Percentiles rank a stretch among this genome's conserved stretches.
Evolutionary conservation across 1,140 invertebrate genomes (phyloP).

Genomic region (Microplitis demolitor): DNA sequence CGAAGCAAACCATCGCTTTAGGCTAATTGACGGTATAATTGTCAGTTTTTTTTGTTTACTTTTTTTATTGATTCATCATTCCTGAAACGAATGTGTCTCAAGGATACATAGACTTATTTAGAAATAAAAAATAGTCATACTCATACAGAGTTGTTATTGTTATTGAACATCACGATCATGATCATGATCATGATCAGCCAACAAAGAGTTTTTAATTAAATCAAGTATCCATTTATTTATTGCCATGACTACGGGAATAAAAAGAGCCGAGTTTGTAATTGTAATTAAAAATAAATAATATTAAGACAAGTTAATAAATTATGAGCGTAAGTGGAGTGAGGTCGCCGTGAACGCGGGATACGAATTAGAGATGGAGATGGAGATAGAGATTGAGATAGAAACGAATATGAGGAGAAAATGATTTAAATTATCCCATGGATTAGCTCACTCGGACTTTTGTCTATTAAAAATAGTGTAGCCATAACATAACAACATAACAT

Average conservation of each 20-base stretch:
- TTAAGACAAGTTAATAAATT: neutral
- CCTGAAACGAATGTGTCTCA: conserved; percentile 18
- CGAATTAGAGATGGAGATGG: no score
- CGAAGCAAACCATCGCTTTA: no score
- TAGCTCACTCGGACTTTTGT: neutral
- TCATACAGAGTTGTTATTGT: no score
- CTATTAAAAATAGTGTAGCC: neutral
- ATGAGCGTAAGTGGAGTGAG: conserved; percentile 20
- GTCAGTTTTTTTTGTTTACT: neutral
- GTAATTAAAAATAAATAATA: neutral
- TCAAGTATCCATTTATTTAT: no score
- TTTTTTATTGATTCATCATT: neutral
- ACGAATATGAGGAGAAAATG: neutral
- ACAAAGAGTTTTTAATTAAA: neutral
- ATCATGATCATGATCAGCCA: neutral
- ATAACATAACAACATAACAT: neutral
- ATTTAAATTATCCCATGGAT: neutral
- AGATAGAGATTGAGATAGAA: no score
- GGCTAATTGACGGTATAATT: neutral
- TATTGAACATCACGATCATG: no score
- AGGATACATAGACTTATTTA: neutral
- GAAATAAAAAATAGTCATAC: neutral
- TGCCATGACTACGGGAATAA: neutral
- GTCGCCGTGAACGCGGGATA: neutral
- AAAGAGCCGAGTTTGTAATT: neutral